Evolutionary conservation across 2,888 invertebrate genomes (phyloP), one percentile per base, ranked within the genome.

Genomic region (Drosophila siamana): DNA sequence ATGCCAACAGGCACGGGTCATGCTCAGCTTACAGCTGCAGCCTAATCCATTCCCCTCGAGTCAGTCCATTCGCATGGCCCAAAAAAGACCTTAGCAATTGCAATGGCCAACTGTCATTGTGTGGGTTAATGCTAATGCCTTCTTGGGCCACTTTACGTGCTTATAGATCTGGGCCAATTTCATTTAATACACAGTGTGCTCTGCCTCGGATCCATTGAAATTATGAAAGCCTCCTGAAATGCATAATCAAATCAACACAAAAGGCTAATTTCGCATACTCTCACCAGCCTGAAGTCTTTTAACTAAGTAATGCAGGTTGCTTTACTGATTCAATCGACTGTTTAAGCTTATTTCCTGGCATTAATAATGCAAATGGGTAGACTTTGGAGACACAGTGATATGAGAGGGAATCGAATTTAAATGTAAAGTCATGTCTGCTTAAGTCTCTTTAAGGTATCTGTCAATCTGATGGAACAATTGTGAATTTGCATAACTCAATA

Each of bases 101-200:
- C 40, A 47, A 28, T 61, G 74, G 68, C 36, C 47, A 52, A 40
- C 38, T 26, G 33, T 22, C 50, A 9, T 33, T 52, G 52, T 52
- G 26, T 52, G 26, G 52, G 41, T 19, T 41, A 54, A 54, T 52
- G 78, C 47, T 72, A 64, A 63, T 71, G 72, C 65, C 55, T 48
- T 50, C 36, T 88, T 82, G 67, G 64, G 81, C 85, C 89, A 88
- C 51, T 86, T 78, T 73, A 87, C 85, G 85, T 82, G 82, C 78
- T 69, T 80, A 82, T 82, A 82, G 85, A 82, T 82, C 70, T 86
- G 81, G 85, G 89, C 66, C 78, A 86, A 59, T 80, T 88, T 66
- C 69, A 83, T 77, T 69, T 69, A 88, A 84, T 86, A 69, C 77
- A 77, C 47, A 46, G 47, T 38, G 2, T 16, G 11, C 41, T 1